Conservation (phyloP, 2,113 vertebrate species). For the Etia nguti region DNA sequence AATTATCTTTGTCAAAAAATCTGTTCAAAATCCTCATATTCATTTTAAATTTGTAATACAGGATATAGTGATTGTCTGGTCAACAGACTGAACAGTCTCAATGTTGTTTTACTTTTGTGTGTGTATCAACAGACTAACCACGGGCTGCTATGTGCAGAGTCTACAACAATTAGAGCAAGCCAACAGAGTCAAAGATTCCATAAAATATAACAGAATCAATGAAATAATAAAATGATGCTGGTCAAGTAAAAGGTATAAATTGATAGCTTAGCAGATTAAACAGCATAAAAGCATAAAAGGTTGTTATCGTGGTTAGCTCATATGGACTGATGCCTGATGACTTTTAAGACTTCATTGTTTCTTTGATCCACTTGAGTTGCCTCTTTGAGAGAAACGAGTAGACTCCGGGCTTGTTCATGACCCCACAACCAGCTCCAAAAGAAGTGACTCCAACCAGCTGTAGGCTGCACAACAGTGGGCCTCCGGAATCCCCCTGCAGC, state of each 20-base stretch:
- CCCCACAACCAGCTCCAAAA: neutral
- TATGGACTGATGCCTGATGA: neutral
- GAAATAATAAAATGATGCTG: neutral
- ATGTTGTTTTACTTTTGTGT: neutral
- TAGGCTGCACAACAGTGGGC: conserved; percentile 53
- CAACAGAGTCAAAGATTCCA: neutral
- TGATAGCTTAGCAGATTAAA: neutral
- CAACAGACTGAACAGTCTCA: neutral
- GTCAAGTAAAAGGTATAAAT: rapidly evolving
- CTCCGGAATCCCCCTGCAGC: conserved; percentile 67
- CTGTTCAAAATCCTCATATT: neutral
- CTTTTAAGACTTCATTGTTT: neutral
- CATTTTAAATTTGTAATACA: neutral
- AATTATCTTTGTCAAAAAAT: rapidly evolving
- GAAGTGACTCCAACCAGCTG: conserved; percentile 51
- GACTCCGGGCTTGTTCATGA: conserved; percentile 34
- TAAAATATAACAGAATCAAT: neutral
- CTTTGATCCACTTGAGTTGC: neutral
- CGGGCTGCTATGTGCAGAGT: neutral
- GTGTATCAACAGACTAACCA: rapidly evolving
- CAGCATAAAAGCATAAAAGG: rapidly evolving
- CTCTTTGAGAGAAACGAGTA: conserved; percentile 45
- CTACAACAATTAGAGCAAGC: neutral
- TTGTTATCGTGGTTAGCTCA: rapidly evolving
- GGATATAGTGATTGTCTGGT: rapidly evolving